These are phyloP conservation scores for Periophthalmus magnuspinnatus DNA, from an alignment of 2,797 vertebrate species.

Conservation along the genomic window DNA sequence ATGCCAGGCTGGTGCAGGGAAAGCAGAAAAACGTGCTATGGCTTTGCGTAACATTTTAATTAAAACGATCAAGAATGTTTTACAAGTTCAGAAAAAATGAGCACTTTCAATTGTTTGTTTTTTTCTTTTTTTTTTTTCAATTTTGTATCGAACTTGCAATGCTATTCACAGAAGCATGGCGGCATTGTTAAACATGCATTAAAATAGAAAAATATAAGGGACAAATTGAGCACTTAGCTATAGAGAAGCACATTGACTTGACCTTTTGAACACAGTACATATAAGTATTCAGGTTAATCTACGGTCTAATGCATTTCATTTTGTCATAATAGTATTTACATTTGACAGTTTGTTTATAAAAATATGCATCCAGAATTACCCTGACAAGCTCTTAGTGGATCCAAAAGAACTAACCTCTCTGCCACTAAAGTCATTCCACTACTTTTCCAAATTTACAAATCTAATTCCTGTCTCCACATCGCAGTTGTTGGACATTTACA, in stretches of 20 bases:
- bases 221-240: not conserved
- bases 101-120: too few species aligned
- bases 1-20: conserved; percentile 31
- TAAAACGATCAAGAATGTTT: not conserved
- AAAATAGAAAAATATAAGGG: not conserved
- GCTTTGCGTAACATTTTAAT: not conserved
- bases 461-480: not conserved
- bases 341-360: not conserved
- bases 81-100: not conserved
- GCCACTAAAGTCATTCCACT: not conserved
- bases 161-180: not conserved
- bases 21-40: conserved; percentile 12
- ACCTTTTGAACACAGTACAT: not conserved
- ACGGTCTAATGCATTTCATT: too few species aligned
- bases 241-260: too few species aligned
- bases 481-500: not conserved
- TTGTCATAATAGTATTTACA: not conserved
- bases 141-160: too few species aligned
- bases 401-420: not conserved
- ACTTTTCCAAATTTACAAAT: not conserved
- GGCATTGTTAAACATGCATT: not conserved
- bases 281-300: not conserved
- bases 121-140: not conserved
- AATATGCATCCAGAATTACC: not conserved
- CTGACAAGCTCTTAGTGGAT: not conserved